Base-by-base conservation (phyloP, 2,797 vertebrate genomes). In the Galagoides demidoff region DNA sequence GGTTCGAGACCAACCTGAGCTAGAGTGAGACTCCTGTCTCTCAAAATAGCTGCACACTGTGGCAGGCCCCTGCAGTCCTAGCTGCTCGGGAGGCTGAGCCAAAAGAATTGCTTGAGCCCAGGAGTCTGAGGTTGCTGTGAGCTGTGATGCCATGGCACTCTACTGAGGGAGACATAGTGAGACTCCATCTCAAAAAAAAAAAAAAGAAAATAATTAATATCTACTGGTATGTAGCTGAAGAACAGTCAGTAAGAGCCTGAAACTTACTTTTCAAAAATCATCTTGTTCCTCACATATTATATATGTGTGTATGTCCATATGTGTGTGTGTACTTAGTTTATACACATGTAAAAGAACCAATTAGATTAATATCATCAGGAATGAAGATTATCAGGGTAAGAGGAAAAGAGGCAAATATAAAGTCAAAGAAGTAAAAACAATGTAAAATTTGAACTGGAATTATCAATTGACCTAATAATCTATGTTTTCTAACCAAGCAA, bases 261-360 rank as follows among this genome's bases (percentile, higher is more conserved):
- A 90, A 76, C 61, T 82, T 43, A 63, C 45, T 84, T 91, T 83
- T 90, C 23, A 96, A 71, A 57, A 92, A 92, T 77, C 37, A 86
- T 83, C 88, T 9, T 83, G 39, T 16, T 55, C 70, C 31, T 96
- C 4, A 89, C 37, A 88, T 92, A 81, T 61, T 74, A 70, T n/a
- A 66, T 55, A 49, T 49, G 4, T 49, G 14, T 49, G 45, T 49
- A 13, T 49, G 49, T 49, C 3, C n/a, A 59, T 55, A 19, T 79
- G 3, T 68, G n/a, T 34, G 12, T 20, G 25, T 59, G 17, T 78
- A 70, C n/a, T 78, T 84, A 43, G 31, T 57, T 81, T 91, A 49
- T 52, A 76, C 39, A 76, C 8, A 63, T n/a, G 34, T 84, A 89
- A 88, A 88, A 52, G 66, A n/a, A 94, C 63, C 79, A 63, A 83